phyloP scores from a whole-genome alignment of 2,888 invertebrate species.

The Sturmia bella region DNA sequence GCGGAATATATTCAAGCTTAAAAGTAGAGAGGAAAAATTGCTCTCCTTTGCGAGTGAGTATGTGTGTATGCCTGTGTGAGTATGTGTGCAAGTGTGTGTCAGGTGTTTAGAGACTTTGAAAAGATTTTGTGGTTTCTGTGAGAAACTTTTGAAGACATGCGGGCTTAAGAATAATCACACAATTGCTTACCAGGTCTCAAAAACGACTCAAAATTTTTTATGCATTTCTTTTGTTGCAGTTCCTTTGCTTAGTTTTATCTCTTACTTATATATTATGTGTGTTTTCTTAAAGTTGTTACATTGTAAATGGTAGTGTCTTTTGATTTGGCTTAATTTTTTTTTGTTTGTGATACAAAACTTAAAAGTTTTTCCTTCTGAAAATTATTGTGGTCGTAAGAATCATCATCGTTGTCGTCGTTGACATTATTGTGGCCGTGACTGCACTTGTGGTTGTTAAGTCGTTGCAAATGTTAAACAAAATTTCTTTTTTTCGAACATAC shows the following conservation, averaged over 20 bases:
- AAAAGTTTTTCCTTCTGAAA: slow-evolving; percentile 13
- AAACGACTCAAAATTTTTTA: slow-evolving; percentile 56
- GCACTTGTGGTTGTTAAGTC: slow-evolving; percentile 41
- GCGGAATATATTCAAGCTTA: not conserved
- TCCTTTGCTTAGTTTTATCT: slow-evolving; percentile 1
- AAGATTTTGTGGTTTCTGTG: slow-evolving; percentile 33
- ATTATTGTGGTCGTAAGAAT: slow-evolving; percentile 26
- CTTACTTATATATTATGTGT: slow-evolving; percentile 17
- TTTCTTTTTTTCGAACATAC: not conserved
- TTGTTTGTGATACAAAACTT: slow-evolving; percentile 51
- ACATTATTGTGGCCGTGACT: slow-evolving; percentile 37
- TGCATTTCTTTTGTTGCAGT: not conserved
- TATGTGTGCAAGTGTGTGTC: not conserved
- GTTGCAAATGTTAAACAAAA: slow-evolving; percentile 35
- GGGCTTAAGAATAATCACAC: not conserved
- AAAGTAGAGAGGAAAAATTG: not conserved
- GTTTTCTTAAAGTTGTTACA: slow-evolving; percentile 29
- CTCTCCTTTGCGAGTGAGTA: not conserved
- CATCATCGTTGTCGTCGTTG: slow-evolving; percentile 43
- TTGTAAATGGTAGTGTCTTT: slow-evolving; percentile 28
- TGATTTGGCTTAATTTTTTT: slow-evolving; percentile 1
- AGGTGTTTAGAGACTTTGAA: slow-evolving; percentile 26
- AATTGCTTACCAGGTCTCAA: slow-evolving; percentile 67
- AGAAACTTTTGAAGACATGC: slow-evolving; percentile 5
- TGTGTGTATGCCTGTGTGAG: not conserved